These are phyloP conservation scores for Antennarius striatus DNA, from an alignment of 2,113 vertebrate genomes.

Conservation along the genomic window DNA sequence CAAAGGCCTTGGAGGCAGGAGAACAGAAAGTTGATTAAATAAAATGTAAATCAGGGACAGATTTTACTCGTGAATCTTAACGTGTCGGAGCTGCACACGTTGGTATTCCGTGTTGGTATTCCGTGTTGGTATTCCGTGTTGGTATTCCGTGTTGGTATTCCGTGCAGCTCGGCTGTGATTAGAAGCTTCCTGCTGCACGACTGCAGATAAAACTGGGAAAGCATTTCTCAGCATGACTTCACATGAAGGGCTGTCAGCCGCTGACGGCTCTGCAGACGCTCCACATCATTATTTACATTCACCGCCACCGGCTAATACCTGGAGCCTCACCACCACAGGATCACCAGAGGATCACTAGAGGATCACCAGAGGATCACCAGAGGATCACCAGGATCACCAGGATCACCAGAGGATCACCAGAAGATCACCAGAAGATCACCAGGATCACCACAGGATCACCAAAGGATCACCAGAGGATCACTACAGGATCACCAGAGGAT, in stretches of 20 bases:
- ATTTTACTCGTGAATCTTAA: neutral
- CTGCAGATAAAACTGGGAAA: slow-evolving; percentile 40
- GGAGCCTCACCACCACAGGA: too few relatives aligned
- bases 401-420: too few relatives aligned
- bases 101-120: slow-evolving; percentile 5
- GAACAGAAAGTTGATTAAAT: slow-evolving; percentile 66
- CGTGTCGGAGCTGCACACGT: slow-evolving; percentile 32
- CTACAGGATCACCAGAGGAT: too few relatives aligned
- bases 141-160: slow-evolving; percentile 45
- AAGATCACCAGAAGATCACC: too few relatives aligned
- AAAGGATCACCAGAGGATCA: too few relatives aligned
- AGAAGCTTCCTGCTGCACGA: slow-evolving; percentile 27
- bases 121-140: slow-evolving; percentile 47
- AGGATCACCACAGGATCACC: too few relatives aligned
- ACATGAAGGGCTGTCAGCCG: slow-evolving; percentile 14
- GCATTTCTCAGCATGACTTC: slow-evolving; percentile 32
- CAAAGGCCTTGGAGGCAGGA: neutral
- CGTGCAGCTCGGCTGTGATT: slow-evolving; percentile 23
- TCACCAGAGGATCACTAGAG: too few relatives aligned
- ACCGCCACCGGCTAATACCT: neutral
- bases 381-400: too few relatives aligned
- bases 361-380: too few relatives aligned
- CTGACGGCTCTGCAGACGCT: neutral
- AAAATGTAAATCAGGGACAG: slow-evolving; percentile 66
- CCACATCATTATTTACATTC: slow-evolving; percentile 23